These are phyloP conservation scores for Suricata suricatta DNA, from an alignment of 2,113 vertebrate genomes.

Conservation along the genomic window DNA sequence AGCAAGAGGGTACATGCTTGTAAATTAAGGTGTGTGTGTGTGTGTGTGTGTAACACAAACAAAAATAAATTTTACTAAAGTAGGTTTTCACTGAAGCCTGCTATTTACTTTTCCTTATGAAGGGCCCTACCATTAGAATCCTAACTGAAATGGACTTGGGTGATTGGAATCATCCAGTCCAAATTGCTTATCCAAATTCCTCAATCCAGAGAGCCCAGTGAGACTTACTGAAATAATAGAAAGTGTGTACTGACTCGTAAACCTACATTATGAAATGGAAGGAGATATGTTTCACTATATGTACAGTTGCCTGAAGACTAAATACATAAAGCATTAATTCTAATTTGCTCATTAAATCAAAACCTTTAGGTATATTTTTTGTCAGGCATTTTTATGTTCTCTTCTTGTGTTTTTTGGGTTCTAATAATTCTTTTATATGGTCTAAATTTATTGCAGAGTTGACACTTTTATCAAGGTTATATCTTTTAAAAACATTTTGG, in stretches of 20 bases:
- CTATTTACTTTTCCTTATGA: not conserved
- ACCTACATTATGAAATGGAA: not conserved
- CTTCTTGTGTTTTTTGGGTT: not conserved
- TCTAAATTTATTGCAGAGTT: constrained; percentile 7
- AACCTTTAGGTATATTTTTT: not conserved
- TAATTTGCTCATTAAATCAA: not conserved
- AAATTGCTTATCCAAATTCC: not conserved
- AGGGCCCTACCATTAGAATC: not conserved
- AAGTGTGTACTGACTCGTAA: not conserved
- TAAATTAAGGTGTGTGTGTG: not conserved
- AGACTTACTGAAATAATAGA: not conserved
- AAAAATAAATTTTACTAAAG: not conserved
- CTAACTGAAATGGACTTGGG: not conserved
- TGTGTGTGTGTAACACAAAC: not conserved
- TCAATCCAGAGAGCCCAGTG: not conserved
- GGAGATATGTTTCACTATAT: not conserved
- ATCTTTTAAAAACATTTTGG: not conserved
- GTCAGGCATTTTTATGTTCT: not conserved
- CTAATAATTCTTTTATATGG: not conserved
- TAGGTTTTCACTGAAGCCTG: not conserved
- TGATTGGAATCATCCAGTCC: not conserved
- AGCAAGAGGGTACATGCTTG: not conserved
- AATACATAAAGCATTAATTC: not conserved
- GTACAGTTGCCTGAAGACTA: not conserved
- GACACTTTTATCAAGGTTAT: not conserved